phyloP scores from a whole-genome alignment of 2,888 invertebrate species.

The Myathropa florea region DNA sequence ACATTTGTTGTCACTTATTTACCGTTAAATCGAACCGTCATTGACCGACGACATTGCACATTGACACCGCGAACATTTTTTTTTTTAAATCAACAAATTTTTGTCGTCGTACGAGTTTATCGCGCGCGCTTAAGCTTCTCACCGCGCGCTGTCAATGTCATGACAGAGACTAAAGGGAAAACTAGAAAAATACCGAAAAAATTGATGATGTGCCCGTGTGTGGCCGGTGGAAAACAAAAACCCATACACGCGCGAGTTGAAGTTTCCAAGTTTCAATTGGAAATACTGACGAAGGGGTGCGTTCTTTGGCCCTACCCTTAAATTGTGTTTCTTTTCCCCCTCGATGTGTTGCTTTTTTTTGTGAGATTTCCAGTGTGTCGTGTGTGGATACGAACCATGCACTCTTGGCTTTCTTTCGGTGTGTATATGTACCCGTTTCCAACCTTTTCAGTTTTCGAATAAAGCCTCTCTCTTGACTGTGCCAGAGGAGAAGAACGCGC shows the following conservation, averaged over 20 bases:
- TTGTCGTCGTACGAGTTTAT: not conserved
- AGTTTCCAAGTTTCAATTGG: constrained; percentile 42
- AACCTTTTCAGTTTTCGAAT: constrained; percentile 36
- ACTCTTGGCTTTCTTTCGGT: not conserved
- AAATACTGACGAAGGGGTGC: constrained; percentile 41
- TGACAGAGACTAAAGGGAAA: constrained; percentile 64
- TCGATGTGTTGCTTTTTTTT: not conserved
- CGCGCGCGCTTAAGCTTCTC: constrained; percentile 34
- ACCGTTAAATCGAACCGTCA: constrained; percentile 5
- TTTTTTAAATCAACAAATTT: not conserved
- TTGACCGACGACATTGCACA: constrained; percentile 37
- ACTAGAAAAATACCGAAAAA: constrained; percentile 54
- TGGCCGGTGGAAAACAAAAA: not conserved
- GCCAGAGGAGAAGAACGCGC: constrained; percentile 31
- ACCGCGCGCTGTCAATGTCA: constrained; percentile 56
- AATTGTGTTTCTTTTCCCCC: constrained; percentile 51
- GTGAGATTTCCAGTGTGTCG: not conserved
- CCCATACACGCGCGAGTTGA: not conserved
- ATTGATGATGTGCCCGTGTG: constrained; percentile 17
- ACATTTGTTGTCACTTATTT: not conserved
- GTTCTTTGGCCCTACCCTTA: constrained; percentile 64
- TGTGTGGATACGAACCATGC: not conserved
- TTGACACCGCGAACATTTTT: not conserved
- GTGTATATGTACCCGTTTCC: not conserved
- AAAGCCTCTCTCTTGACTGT: constrained; percentile 11